Conservation (phyloP, 2,113 vertebrate species). For the Pachypanchax playfairii region DNA sequence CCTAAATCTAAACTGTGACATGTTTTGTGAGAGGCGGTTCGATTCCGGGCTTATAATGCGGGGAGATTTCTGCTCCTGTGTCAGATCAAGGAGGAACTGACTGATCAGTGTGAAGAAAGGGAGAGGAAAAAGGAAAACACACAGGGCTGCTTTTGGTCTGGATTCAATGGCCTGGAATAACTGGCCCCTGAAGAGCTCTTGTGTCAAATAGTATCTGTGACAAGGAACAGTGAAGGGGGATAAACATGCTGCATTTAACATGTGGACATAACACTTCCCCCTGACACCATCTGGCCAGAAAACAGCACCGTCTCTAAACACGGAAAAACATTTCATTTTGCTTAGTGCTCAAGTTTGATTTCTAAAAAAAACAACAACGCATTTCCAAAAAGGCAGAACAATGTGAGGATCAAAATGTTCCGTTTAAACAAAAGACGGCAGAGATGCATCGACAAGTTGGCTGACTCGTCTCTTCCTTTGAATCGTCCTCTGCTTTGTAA, state of each 20-base stretch:
- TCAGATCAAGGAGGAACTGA: constrained; percentile 27
- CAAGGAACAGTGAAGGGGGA: constrained; percentile 65
- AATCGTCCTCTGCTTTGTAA: constrained; percentile 62
- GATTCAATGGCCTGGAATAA: constrained; percentile 77
- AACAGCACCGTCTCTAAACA: neutral
- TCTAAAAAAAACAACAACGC: too few relatives aligned
- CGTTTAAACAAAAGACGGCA: constrained; percentile 24
- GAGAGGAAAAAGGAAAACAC: constrained; percentile 44
- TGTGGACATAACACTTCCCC: constrained; percentile 67
- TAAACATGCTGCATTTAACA: constrained; percentile 70
- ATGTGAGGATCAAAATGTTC: constrained; percentile 17
- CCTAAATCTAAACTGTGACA: neutral
- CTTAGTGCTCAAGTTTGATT: too few relatives aligned
- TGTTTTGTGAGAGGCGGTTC: too few relatives aligned
- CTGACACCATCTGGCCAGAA: constrained; percentile 59
- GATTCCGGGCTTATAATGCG: too few relatives aligned
- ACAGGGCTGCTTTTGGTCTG: constrained; percentile 70
- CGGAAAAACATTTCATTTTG: too few relatives aligned
- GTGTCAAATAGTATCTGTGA: constrained; percentile 77
- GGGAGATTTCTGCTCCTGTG: constrained; percentile 14
- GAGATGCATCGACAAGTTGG: too few relatives aligned
- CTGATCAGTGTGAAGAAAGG: constrained; percentile 16
- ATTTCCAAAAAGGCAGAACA: neutral
- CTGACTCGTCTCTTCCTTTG: constrained; percentile 56
- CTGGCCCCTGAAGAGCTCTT: constrained; percentile 73